Percentiles rank a stretch among this genome's conserved stretches.
Conservation (phyloP, 2,888 invertebrate species). For the Spodoptera exigua region DNA sequence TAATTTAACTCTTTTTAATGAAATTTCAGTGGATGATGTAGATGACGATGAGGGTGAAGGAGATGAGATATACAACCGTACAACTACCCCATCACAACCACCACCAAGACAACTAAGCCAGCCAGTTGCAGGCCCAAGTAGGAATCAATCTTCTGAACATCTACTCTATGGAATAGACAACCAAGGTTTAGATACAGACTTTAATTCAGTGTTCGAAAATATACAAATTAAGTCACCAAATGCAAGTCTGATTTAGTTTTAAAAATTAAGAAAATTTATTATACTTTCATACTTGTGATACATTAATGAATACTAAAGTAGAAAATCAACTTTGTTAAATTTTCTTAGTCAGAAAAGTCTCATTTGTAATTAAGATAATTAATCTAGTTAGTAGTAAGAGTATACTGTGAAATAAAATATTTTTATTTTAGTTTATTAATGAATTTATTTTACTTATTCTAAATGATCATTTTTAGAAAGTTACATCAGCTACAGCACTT, state of each 20-base stretch:
- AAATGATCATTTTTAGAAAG: constrained; percentile 50
- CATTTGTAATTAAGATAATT: constrained; percentile 28
- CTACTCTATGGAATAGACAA: constrained; percentile 89
- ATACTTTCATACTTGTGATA: constrained; percentile 38
- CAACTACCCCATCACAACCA: constrained; percentile 73
- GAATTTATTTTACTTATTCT: constrained; percentile 7
- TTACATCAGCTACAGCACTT: constrained; percentile 57
- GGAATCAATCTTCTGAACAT: constrained; percentile 84
- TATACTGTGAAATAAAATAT: constrained; percentile 29
- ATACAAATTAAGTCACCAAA: constrained; percentile 88
- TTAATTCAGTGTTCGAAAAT: constrained; percentile 90
- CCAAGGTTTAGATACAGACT: constrained; percentile 90
- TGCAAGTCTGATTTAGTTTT: constrained; percentile 76
- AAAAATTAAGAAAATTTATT: constrained; percentile 13
- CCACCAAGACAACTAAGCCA: constrained; percentile 52
- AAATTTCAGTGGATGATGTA: constrained; percentile 82
- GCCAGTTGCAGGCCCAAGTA: constrained; percentile 82
- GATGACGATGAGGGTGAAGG: constrained; percentile 83
- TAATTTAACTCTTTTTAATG: not conserved
- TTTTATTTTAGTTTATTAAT: constrained; percentile 42
- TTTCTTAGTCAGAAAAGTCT: constrained; percentile 18
- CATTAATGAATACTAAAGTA: constrained; percentile 15
- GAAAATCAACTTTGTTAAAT: constrained; percentile 9
- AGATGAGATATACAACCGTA: constrained; percentile 85
- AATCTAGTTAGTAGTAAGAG: constrained; percentile 36